Percentiles rank a stretch among this genome's conserved stretches.
Conservation (phyloP, 2,888 invertebrate genomes). For the Orthosia incerta region DNA sequence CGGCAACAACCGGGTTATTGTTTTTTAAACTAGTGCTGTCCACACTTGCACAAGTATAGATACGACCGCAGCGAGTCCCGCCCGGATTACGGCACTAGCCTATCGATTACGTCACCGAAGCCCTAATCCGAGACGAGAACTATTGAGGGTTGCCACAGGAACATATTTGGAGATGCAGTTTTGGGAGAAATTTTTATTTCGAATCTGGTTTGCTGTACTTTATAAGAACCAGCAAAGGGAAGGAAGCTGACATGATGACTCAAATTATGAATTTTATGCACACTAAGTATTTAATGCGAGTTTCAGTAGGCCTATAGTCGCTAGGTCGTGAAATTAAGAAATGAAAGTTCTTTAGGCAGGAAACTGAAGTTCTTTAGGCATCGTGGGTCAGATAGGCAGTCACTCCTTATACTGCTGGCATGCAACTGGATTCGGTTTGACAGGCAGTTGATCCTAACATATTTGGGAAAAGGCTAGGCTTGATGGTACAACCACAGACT, state of each 20-base stretch:
- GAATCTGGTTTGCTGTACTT: neutral
- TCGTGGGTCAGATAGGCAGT: no score
- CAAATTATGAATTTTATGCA: neutral
- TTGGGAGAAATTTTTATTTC: neutral
- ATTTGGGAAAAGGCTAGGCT: no score
- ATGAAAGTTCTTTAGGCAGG: no score
- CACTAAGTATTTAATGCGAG: no score
- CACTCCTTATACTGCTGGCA: no score
- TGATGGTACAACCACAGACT: no score
- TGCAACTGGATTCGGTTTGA: no score
- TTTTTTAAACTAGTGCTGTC: slow-evolving; percentile 46
- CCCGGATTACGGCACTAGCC: slow-evolving; percentile 66
- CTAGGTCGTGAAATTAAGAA: no score
- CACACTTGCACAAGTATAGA: slow-evolving; percentile 42
- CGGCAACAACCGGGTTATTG: slow-evolving; percentile 9
- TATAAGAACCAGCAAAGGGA: no score
- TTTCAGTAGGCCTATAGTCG: no score
- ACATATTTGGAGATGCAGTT: slow-evolving; percentile 1
- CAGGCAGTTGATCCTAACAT: no score
- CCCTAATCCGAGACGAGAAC: slow-evolving; percentile 65
- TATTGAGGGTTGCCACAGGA: slow-evolving; percentile 46
- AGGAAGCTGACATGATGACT: neutral
- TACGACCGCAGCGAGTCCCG: slow-evolving; percentile 58
- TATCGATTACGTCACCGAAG: slow-evolving; percentile 69
- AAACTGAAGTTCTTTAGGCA: no score